Conservation (phyloP, 2,113 vertebrate genomes). For the Glaucomys volans region DNA sequence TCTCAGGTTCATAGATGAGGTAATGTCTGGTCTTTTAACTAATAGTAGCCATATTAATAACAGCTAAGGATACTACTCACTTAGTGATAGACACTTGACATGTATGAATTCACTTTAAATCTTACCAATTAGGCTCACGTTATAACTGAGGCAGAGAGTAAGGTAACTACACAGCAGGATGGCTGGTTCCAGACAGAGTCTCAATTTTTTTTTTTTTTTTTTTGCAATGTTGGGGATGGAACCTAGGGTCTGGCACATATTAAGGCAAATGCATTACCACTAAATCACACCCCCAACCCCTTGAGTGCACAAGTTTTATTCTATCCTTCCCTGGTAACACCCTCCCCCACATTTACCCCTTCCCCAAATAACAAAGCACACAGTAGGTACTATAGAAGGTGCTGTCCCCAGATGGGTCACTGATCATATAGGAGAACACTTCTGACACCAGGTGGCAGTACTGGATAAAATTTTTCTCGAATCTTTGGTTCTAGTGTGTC, state of each 20-base stretch:
- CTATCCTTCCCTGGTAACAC: not conserved
- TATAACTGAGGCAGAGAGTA: not conserved
- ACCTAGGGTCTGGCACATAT: not conserved
- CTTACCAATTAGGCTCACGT: not conserved
- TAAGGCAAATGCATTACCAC: not conserved
- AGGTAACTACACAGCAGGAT: not conserved
- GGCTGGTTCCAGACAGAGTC: not conserved
- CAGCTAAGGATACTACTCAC: too few species aligned
- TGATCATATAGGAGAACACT: accelerated
- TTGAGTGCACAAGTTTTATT: not conserved
- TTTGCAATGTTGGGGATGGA: not conserved
- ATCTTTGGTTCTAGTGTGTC: accelerated
- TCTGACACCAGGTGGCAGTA: constrained; percentile 84
- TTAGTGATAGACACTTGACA: not conserved
- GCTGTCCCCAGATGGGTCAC: not conserved
- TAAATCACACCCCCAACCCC: not conserved
- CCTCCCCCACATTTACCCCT: not conserved
- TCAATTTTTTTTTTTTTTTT: not conserved
- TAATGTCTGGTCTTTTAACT: not conserved
- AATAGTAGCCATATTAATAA: not conserved
- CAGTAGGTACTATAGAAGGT: not conserved
- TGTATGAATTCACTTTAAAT: not conserved
- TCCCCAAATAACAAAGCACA: accelerated
- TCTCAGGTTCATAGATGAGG: not conserved
- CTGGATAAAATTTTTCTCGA: constrained; percentile 55